Percentiles rank a stretch among this genome's conserved stretches.
phyloP scores from a whole-genome alignment of 2,888 invertebrate genomes.

The Spatulosminthurus flaviceps region DNA sequence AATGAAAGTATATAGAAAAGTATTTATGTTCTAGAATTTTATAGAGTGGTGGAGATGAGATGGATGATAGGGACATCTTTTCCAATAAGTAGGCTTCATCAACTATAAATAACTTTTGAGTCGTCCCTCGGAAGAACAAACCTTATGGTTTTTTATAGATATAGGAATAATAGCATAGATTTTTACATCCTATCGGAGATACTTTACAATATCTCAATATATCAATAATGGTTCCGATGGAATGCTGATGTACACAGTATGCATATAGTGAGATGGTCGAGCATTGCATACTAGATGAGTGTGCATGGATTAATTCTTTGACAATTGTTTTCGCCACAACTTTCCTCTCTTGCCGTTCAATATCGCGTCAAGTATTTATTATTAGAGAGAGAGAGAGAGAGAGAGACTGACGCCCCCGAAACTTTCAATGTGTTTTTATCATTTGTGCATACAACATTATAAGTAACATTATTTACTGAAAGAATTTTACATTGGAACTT shows the following conservation, averaged over 20 bases:
- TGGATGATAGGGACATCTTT: slow-evolving; percentile 17
- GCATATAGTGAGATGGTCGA: neutral
- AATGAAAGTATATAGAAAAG: neutral
- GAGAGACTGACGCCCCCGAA: slow-evolving; percentile 1
- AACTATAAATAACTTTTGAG: slow-evolving; percentile 49
- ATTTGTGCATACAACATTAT: too few species aligned
- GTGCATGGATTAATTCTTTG: neutral
- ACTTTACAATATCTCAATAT: slow-evolving; percentile 34
- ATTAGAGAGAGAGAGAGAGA: too few species aligned
- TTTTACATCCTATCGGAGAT: too few species aligned
- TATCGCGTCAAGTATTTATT: neutral
- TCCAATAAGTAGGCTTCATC: slow-evolving; percentile 50
- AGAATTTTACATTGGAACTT: too few species aligned
- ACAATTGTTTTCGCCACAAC: slow-evolving; percentile 16
- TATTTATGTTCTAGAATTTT: neutral
- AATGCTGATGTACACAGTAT: slow-evolving; percentile 32
- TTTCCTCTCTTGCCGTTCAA: neutral
- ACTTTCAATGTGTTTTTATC: too few species aligned
- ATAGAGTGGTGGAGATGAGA: slow-evolving; percentile 1
- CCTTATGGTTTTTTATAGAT: neutral
- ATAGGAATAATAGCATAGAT: too few species aligned
- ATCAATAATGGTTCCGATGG: slow-evolving; percentile 45
- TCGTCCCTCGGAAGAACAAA: neutral
- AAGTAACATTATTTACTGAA: too few species aligned
- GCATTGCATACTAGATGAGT: slow-evolving; percentile 21